These are phyloP conservation scores for Petromus typicus DNA, from an alignment of 2,113 vertebrate species.

Conservation along the genomic window DNA sequence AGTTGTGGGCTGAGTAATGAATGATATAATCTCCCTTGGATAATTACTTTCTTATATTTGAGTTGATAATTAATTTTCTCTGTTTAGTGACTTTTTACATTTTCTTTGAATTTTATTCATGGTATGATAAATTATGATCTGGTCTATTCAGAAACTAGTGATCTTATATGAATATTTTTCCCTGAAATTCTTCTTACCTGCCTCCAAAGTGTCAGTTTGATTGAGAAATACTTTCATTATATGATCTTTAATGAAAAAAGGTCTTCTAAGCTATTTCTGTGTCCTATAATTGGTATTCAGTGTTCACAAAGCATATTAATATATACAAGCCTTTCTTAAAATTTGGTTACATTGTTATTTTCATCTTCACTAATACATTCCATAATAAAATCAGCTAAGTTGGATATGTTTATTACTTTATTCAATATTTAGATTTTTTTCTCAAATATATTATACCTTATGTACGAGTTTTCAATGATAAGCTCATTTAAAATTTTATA, in stretches of 20 bases:
- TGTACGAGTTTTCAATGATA: constrained; percentile 61
- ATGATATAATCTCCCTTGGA: not conserved
- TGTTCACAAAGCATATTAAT: not conserved
- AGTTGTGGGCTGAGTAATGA: not conserved
- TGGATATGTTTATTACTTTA: not conserved
- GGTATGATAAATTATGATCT: not conserved
- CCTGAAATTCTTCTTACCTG: not conserved
- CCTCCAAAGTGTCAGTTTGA: not conserved
- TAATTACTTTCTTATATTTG: not conserved
- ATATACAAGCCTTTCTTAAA: not conserved
- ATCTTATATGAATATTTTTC: not conserved
- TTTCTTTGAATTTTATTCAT: constrained; percentile 8
- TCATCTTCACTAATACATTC: not conserved
- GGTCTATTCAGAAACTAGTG: not conserved
- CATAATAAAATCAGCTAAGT: constrained; percentile 1
- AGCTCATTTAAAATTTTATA: constrained; percentile 69
- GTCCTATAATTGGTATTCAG: not conserved
- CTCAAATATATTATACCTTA: constrained; percentile 7
- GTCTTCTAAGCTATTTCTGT: not conserved
- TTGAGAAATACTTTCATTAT: not conserved
- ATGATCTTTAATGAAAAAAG: not conserved
- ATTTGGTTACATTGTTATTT: not conserved
- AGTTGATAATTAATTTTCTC: constrained; percentile 44
- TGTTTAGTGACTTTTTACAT: constrained; percentile 18
- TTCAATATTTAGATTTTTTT: constrained; percentile 11